Evolutionary conservation across 2,797 vertebrate species (phyloP).

Genomic region (Falco peregrinus): DNA sequence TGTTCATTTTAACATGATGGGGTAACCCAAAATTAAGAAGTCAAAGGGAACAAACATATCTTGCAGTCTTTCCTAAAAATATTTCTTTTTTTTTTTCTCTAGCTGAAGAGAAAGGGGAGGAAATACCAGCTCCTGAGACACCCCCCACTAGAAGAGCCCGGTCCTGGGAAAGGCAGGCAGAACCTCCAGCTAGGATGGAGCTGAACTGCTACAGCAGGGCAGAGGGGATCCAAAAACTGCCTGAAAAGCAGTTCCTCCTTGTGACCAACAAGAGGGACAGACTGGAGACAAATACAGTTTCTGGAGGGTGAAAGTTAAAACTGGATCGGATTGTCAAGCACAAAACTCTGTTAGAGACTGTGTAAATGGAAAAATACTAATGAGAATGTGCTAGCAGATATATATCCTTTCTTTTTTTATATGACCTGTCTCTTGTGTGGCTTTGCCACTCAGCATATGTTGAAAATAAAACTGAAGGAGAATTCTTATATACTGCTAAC

Average conservation of each 20-base stretch:
- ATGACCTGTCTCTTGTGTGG: not conserved
- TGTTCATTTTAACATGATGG: not conserved
- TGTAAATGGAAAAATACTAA: not conserved
- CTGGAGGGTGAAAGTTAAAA: not conserved
- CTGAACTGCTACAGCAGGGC: not conserved
- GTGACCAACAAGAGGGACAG: not conserved
- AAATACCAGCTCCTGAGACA: not conserved
- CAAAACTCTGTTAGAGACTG: not conserved
- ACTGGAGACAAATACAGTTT: conserved; percentile 2
- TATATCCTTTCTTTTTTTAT: not conserved
- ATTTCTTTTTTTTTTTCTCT: not conserved
- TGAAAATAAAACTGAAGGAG: not conserved
- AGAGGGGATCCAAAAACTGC: conserved; percentile 22
- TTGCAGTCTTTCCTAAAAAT: not conserved
- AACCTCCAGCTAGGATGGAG: not conserved
- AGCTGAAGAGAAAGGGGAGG: not conserved
- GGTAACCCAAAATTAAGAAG: not conserved
- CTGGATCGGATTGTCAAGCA: not conserved
- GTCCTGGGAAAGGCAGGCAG: not conserved
- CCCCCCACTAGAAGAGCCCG: not conserved
- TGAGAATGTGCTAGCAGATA: not conserved
- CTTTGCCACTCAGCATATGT: not conserved
- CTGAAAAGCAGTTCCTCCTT: conserved; percentile 28
- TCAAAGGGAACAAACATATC: not conserved
- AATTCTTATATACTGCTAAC: not conserved